phyloP scores from a whole-genome alignment of 1,140 invertebrate genomes.

The Mya arenaria region DNA sequence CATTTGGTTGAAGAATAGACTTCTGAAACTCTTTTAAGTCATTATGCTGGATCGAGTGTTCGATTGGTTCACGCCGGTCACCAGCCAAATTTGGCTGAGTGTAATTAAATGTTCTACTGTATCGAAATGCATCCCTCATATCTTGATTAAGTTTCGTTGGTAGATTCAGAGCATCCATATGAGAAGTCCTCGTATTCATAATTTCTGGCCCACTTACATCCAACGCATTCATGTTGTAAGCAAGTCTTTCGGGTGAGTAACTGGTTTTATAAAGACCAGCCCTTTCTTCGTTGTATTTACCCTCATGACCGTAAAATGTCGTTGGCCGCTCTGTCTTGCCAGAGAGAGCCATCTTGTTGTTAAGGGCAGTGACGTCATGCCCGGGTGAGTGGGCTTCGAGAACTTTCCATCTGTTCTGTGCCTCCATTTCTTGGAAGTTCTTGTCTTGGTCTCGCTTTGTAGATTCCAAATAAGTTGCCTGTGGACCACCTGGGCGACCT shows the following conservation, averaged over 20 bases:
- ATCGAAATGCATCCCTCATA: conserved; percentile 65
- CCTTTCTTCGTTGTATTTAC: conserved; percentile 76
- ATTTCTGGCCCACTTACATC: conserved; percentile 66
- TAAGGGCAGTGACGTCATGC: conserved; percentile 71
- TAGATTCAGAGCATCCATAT: conserved; percentile 69
- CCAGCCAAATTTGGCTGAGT: conserved; percentile 62
- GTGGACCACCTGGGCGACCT: conserved; percentile 57
- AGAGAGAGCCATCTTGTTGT: conserved; percentile 67
- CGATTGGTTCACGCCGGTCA: conserved; percentile 60
- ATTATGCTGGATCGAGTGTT: conserved; percentile 62
- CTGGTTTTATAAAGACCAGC: conserved; percentile 78
- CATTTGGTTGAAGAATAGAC: conserved; percentile 62
- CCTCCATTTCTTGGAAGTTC: conserved; percentile 76
- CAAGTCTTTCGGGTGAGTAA: conserved; percentile 74
- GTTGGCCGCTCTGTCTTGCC: conserved; percentile 68
- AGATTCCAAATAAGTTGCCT: conserved; percentile 63
- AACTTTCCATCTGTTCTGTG: conserved; percentile 76
- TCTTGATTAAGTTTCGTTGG: conserved; percentile 69
- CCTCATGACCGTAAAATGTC: conserved; percentile 78
- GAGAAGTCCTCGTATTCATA: conserved; percentile 73
- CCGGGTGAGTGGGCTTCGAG: conserved; percentile 70
- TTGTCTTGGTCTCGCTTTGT: conserved; percentile 58
- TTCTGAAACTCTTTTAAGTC: conserved; percentile 65
- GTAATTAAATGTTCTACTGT: conserved; percentile 58
- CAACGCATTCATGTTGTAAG: conserved; percentile 69